Base-by-base conservation (phyloP, 2,888 invertebrate species). In the Hirtodrosophila cameraria region DNA sequence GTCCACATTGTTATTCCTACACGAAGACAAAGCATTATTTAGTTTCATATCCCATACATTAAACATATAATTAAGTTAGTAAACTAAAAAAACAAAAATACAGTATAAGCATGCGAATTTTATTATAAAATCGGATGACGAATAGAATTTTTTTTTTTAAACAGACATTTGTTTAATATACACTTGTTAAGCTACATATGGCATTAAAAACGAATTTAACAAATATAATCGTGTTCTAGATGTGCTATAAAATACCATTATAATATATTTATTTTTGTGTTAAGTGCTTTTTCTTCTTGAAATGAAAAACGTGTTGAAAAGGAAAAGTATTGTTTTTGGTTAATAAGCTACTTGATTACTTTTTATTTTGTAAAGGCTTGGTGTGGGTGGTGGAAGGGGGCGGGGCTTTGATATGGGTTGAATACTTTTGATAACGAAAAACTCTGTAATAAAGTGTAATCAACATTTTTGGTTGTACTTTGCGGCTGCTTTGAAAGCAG, bases 1-100 rank as follows among this genome's bases (percentile, higher is more conserved):
- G 90, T 9, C 45, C 75, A 1, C 71, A 60, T 8, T 90, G 90
- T 43, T 75, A 62, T 39, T 77, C 76, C 11, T 65, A 50, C 3
- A 62, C 27, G n/a, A n/a, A n/a, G n/a, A n/a, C n/a, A n/a, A n/a
- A n/a, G n/a, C n/a, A n/a, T n/a, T n/a, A n/a, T n/a, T n/a, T n/a
- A n/a, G n/a, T n/a, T n/a, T n/a, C n/a, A n/a, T n/a, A n/a, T n/a
- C n/a, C 18, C 18, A 20, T 20, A 20, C 18, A 20, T 20, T 20
- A 20, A 20, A 5, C 18, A 20, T 20, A 20, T 20, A 20, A 5
- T 20, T 20, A 20, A 5, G 3, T 20, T 20, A 20, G 5, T 2
- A 20, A 20, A 20, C 18, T 20, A 20, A 20, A 3, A 20, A 20
- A 20, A 20, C 2, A 20, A 20, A 20, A 3, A 20, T 20, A 20